Conservation (phyloP, 2,888 invertebrate genomes). For the Eumerus sabulonum region DNA sequence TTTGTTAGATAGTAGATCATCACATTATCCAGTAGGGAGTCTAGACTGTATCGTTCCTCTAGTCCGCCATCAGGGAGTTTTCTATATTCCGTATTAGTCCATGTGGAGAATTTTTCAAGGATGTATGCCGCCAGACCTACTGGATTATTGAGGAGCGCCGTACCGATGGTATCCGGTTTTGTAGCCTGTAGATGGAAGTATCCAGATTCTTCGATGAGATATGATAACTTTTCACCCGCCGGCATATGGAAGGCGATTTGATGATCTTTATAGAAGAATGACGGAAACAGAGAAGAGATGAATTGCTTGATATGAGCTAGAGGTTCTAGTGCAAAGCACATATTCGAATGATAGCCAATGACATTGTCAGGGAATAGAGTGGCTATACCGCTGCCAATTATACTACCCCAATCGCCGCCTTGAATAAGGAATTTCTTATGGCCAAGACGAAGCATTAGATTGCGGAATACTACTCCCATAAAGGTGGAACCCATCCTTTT, state of each 20-base stretch:
- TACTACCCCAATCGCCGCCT: slow-evolving; percentile 91
- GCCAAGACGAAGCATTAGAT: slow-evolving; percentile 85
- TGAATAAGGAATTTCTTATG: slow-evolving; percentile 84
- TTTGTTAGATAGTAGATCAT: slow-evolving; percentile 90
- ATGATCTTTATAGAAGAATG: slow-evolving; percentile 81
- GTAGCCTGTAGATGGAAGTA: slow-evolving; percentile 90
- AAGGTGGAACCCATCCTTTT: slow-evolving; percentile 78
- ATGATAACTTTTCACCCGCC: slow-evolving; percentile 71
- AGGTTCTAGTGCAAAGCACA: slow-evolving; percentile 79
- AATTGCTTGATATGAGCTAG: slow-evolving; percentile 76
- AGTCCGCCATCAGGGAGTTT: slow-evolving; percentile 84
- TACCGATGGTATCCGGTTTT: slow-evolving; percentile 92
- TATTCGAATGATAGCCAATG: slow-evolving; percentile 83
- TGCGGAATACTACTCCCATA: slow-evolving; percentile 82
- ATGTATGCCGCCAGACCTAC: slow-evolving; percentile 93
- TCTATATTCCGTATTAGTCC: slow-evolving; percentile 82
- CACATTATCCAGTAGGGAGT: slow-evolving; percentile 83
- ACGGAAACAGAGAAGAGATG: slow-evolving; percentile 81
- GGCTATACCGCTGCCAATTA: slow-evolving; percentile 83
- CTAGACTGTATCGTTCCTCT: slow-evolving; percentile 80
- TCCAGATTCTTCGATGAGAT: slow-evolving; percentile 80
- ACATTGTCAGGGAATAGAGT: slow-evolving; percentile 83
- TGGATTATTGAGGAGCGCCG: slow-evolving; percentile 80
- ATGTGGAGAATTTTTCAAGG: slow-evolving; percentile 90
- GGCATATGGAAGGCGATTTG: slow-evolving; percentile 80